Base-by-base conservation (phyloP, 2,797 vertebrate genomes). In the Pitangus sulphuratus region DNA sequence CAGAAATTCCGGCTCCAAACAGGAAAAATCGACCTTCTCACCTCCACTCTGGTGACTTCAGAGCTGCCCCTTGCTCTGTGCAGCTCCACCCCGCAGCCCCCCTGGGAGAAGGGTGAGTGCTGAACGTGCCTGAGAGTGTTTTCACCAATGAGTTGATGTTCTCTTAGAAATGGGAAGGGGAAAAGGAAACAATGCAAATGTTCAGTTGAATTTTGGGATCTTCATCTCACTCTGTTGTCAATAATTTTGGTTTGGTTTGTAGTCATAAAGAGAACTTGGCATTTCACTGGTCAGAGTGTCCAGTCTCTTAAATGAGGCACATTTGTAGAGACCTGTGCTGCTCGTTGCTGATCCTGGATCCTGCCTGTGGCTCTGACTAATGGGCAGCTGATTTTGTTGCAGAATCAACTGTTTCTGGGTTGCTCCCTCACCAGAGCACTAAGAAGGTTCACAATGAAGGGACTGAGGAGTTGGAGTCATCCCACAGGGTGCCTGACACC, bases 1-100 rank as follows among this genome's bases (percentile, higher is more conserved):
- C 98, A 99, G 81, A 99, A 99, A 91, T 99, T 99, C 96, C 99
- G 98, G 26, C 98, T 99, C 92, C 99, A 99, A 89, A 98, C 99
- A 10, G 99, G 99, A 4, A 99, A 99, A 96, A 98, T 98, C 18
- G 98, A 99, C 94, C 98, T 99, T 79, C 98, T 98, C 35, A 97
- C 97, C 47, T 97, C 98, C 8, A 97, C 98, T 1, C 81, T 98
- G 87, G 98, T 97, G 84, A 97, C 94, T 50, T 95, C 97, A 5
- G 98, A 99, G 95, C 98, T 99, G 47, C 94, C 97, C 71, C 13
- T 93, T 81, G 74, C 92, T 64, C 47, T 97, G 79, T 98, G 97
- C 97, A 97, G 96, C 74, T 97, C 97, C 0, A 48, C 93, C 20
- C 95, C 97, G 0, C 97, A 97, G 68, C 81, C 92, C 21, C 87